Conservation (phyloP, 1,140 invertebrate genomes). For the Mamestra configurata region DNA sequence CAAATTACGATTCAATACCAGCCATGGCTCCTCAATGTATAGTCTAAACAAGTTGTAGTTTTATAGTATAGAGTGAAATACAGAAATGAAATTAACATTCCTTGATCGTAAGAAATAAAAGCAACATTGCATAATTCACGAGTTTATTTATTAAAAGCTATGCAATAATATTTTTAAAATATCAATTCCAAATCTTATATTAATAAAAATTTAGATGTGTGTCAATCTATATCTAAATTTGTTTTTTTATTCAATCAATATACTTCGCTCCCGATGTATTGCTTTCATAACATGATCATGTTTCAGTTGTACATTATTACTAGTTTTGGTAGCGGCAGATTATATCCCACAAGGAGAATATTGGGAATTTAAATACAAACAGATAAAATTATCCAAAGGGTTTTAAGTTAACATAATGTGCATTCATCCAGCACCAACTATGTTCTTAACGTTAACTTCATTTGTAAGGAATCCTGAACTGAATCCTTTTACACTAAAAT, state of each 20-base stretch:
- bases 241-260: not conserved
- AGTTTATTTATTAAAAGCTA: slow-evolving; percentile 54
- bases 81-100: not conserved
- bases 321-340: not conserved
- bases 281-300: not conserved
- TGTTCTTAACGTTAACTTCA: not conserved
- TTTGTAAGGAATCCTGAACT: not conserved
- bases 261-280: slow-evolving; percentile 24
- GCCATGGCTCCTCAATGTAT: not conserved
- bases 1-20: too few relatives aligned
- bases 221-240: slow-evolving; percentile 1
- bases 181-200: slow-evolving; percentile 38
- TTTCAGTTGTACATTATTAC: not conserved
- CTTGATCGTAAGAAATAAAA: slow-evolving; percentile 21
- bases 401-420: not conserved
- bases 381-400: not conserved
- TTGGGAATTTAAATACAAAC: not conserved
- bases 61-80: too few relatives aligned
- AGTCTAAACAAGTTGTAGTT: not conserved
- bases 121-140: slow-evolving; percentile 4
- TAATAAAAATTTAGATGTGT: slow-evolving; percentile 2
- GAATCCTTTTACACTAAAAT: not conserved
- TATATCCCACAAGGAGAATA: not conserved
- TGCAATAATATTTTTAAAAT: slow-evolving; percentile 54
- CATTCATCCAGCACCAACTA: not conserved